Conservation (phyloP, 35 echinoderm and acorn worm species). For the Heliocidaris erythrogramma region DNA sequence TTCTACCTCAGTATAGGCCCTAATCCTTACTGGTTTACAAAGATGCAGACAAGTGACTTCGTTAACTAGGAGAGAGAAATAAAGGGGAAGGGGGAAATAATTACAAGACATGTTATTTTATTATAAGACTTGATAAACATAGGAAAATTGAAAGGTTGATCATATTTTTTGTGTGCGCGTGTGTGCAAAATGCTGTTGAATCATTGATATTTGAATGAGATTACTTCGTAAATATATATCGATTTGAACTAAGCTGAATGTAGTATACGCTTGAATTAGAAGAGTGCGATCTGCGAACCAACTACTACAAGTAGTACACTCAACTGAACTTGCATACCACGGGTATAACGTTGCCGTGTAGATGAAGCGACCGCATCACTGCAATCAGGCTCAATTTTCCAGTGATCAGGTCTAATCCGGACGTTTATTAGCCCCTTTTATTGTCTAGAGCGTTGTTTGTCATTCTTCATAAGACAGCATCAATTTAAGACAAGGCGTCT, state of each 20-base stretch:
- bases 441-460: background rate
- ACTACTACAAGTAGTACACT: background rate
- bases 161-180: too few species aligned
- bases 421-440: background rate
- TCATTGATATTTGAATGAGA: too few species aligned
- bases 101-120: too few species aligned
- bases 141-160: too few species aligned
- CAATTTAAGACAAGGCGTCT: background rate
- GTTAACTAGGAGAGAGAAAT: too few species aligned
- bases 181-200: too few species aligned
- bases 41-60: too few species aligned
- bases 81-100: too few species aligned
- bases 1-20: too few species aligned
- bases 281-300: background rate
- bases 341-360: background rate
- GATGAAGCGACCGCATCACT: background rate
- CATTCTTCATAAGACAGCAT: background rate
- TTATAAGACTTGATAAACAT: too few species aligned
- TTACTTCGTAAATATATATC: too few species aligned
- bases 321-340: background rate
- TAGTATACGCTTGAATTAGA: background rate
- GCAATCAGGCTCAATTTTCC: background rate
- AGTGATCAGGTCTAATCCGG: background rate
- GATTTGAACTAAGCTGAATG: background rate
- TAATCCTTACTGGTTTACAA: too few species aligned